phyloP scores from a whole-genome alignment of 2,888 invertebrate species.

The Allygus modestus region DNA sequence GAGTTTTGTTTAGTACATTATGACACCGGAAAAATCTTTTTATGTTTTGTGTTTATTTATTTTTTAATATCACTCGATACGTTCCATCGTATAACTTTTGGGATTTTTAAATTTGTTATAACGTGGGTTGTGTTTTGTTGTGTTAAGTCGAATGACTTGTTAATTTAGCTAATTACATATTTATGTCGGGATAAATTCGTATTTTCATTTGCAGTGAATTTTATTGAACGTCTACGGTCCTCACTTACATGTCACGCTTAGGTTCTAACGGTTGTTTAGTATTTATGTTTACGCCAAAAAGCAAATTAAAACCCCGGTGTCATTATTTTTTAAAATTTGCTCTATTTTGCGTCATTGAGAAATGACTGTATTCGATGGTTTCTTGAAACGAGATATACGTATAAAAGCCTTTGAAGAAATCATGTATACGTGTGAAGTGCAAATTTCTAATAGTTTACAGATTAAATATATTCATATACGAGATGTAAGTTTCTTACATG shows the following conservation, averaged over 20 bases:
- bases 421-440: slow-evolving; percentile 58
- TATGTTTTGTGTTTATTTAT: neutral
- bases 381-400: slow-evolving; percentile 61
- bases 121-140: neutral
- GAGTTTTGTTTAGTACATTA: slow-evolving; percentile 1
- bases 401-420: slow-evolving; percentile 61
- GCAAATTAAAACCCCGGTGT: neutral
- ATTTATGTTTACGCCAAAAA: neutral
- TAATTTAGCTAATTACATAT: neutral
- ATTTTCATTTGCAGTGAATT: too few relatives aligned
- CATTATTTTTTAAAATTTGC: neutral
- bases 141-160: neutral
- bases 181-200: neutral
- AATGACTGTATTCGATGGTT: slow-evolving; percentile 22
- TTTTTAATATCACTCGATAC: neutral
- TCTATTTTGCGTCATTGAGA: slow-evolving; percentile 5
- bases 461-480: slow-evolving; percentile 44
- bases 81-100: slow-evolving; percentile 2
- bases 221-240: too few relatives aligned
- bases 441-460: slow-evolving; percentile 60
- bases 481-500: slow-evolving; percentile 28
- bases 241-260: too few relatives aligned
- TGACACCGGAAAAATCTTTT: slow-evolving; percentile 20
- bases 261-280: neutral
- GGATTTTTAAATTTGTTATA: slow-evolving; percentile 13